Evolutionary conservation across 2,797 vertebrate genomes (phyloP), one percentile per base, ranked within the genome.

Genomic region (Sorex maritimensis): DNA sequence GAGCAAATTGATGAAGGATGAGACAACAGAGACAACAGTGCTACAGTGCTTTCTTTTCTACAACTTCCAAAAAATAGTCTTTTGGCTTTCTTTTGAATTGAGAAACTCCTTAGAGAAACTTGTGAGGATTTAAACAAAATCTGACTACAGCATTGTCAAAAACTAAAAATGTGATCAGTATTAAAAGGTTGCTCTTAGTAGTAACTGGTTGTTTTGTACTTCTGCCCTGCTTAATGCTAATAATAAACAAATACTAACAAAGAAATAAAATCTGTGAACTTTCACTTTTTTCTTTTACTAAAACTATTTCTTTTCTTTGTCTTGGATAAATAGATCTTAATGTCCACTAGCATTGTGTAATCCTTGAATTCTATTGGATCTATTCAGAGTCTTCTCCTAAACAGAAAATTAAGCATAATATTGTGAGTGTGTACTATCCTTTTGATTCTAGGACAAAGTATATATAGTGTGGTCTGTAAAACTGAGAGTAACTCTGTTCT

Each of bases 251-350:
- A 86, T 86, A 77, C 19, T 93, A 73, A 92, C 23, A 81, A 44
- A 44, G 41, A 44, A 52, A 52, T 86, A 94, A 95, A 95, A 86
- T 61, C 75, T 55, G 84, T 68, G 52, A 61, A 88, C 92, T 84
- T 63, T 81, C 81, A 95, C 96, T 92, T 94, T 93, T 83, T 17
- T 86, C 94, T 90, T 95, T 77, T 2, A 52, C 85, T 94, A 95
- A 87, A 81, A 88, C 65, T 87, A 78, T 94, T 97, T 95, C 61
- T 52, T 28, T 69, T 89, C 90, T 95, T 86, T 92, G 38, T 88
- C 88, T 95, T 90, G 34, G 83, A 84, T 8, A 83, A 92, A 96
- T 82, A 83, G 63, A 65, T 84, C 81, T 95, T 28, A 30, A 92
- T 91, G 41, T 75, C 90, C 75, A 93, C 30, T 87, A 71, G 49